Evolutionary conservation across 2,797 vertebrate species (phyloP), one percentile per base, ranked within the genome.

Genomic region (Mareca penelope): DNA sequence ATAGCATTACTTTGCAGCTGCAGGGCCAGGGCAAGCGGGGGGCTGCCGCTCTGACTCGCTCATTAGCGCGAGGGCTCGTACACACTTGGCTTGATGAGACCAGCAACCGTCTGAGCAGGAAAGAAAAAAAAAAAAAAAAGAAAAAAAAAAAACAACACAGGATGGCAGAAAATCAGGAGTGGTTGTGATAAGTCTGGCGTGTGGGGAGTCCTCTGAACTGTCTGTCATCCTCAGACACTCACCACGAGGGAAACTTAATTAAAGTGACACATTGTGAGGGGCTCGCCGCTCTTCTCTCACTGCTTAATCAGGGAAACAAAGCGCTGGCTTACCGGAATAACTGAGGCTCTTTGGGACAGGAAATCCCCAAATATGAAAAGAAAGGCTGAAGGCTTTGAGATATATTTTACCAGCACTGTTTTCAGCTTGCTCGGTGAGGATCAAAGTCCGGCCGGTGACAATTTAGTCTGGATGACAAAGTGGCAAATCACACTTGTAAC

Each of bases 21-120:
- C 87, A 85, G 94, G 73, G 85, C 33, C 33, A 59, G 0, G 2
- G 67, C 33, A 39, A 65, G 61, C 2, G 33, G 37, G 18, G 63
- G 56, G 24, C 67, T 86, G 73, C 67, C 26, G 68, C 77, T 70
- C 85, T n/a, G 80, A 64, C 11, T 69, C 22, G 48, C 60, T 92
- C 82, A 40, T 94, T 61, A 89, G 13, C 0, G 0, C 33, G 31
- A 76, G 52, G 42, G 24, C 63, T 67, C 29, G 48, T 81, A 73
- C 0, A 0, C 57, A 57, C 15, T 28, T 0, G 6, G n/a, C 44
- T 79, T 1, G 0, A 50, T 14, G 48, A 76, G 70, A 67, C 21
- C 59, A 18, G 24, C 0, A 4, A 79, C 81, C 9, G 0, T 88
- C 70, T 23, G 63, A 78, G 85, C 33, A 72, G 63, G 61, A 21